Evolutionary conservation across 2,888 invertebrate species (phyloP), one percentile per base, ranked within the genome.

Genomic region (Drosophila colorata): DNA sequence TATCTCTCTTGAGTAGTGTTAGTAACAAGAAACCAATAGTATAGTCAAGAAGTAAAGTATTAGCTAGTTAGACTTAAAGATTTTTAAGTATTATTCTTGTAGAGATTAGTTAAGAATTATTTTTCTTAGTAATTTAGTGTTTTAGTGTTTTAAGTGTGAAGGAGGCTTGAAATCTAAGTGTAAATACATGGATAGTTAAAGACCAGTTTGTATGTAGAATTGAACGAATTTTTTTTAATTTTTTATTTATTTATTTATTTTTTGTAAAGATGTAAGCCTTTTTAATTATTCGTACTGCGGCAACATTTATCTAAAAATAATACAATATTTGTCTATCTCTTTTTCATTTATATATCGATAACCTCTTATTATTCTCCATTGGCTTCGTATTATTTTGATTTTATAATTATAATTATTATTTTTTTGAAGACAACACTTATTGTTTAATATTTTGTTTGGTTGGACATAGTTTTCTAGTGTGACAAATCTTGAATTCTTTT

Each of bases 281-380:
- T n/a, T 41, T 53, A 47, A 56, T 35, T 64, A 35, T 57, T 53
- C 72, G 44, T 64, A 55, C 55, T 61, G 69, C 55, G 55, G 63
- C 66, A 88, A 87, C 88, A 77, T 72, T 87, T 82, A 64, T 83
- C 88, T 77, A 83, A 83, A 83, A 83, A 83, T 83, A 83, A 87
- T 76, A 69, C 69, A 68, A 61, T 69, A 16, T 64, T 43, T 66
- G 11, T 47, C 46, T 47, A 52, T 4, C 25, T 33, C 43, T 25
- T 18, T 43, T 60, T 57, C 48, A 4, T 41, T 40, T 20, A 44
- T 57, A 44, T 44, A 69, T 74, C 37, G 51, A 48, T 70, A 16
- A 41, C 20, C 11, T 8, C 35, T 41, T 37, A 31, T 28, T 38
- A 28, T 18, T 46, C 41, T 28, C 38, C 37, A 52, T 23, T 51